Evolutionary conservation across 2,888 invertebrate genomes (phyloP).

Genomic region (Gryllus longicercus): DNA sequence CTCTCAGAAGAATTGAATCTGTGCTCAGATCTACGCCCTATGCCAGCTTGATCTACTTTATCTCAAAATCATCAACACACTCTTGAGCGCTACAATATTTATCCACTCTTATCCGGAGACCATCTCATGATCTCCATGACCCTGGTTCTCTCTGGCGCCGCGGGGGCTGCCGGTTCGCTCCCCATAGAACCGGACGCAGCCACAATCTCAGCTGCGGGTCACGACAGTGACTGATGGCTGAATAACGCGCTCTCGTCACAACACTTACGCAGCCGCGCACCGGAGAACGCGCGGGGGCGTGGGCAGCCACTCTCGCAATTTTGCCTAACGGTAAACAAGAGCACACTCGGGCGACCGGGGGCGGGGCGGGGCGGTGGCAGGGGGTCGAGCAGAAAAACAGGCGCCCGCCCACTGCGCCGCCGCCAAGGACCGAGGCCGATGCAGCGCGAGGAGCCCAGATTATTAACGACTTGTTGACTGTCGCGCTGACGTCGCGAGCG

Average conservation of each 20-base stretch:
- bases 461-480: neutral
- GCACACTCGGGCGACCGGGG: neutral
- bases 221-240: neutral
- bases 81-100: no score
- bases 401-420: no score
- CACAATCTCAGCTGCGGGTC: neutral
- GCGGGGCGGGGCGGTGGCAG: neutral
- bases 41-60: no score
- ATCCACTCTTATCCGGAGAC: no score
- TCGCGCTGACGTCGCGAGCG: neutral
- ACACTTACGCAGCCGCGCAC: neutral
- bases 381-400: neutral
- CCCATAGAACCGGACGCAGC: neutral
- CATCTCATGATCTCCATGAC: no score
- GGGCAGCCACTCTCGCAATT: neutral
- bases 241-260: slow-evolving; percentile 17
- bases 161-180: neutral
- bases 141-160: no score
- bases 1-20: no score
- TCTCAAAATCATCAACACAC: no score
- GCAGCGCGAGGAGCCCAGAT: neutral
- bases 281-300: neutral
- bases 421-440: neutral
- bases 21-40: no score
- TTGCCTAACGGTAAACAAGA: neutral